These are phyloP conservation scores for Drosophila subquinaria DNA, from an alignment of 2,888 invertebrate species.

Conservation along the genomic window DNA sequence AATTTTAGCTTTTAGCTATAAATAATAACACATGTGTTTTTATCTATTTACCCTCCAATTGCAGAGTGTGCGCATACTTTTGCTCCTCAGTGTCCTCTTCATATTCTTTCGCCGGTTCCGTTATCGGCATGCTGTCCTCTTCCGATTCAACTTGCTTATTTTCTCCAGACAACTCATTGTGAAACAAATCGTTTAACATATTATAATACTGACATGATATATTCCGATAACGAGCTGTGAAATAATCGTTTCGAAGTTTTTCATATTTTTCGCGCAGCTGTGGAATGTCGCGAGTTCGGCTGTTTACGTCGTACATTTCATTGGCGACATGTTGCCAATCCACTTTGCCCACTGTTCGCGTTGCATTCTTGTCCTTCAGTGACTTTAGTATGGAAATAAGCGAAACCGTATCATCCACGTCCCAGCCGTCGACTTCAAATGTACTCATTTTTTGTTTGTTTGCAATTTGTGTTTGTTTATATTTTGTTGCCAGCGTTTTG, in stretches of 20 bases:
- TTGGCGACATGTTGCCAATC: slow-evolving; percentile 44
- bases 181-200: slow-evolving; percentile 31
- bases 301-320: slow-evolving; percentile 29
- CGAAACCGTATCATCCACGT: slow-evolving; percentile 34
- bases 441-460: not conserved
- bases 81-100: slow-evolving; percentile 25
- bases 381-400: slow-evolving; percentile 38
- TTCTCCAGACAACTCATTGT: slow-evolving; percentile 12
- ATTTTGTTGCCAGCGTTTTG: not conserved
- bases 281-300: slow-evolving; percentile 5
- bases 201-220: slow-evolving; percentile 40
- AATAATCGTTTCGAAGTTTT: slow-evolving; percentile 37
- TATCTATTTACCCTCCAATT: slow-evolving; percentile 33
- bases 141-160: slow-evolving; percentile 2
- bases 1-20: not conserved
- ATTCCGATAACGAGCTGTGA: slow-evolving; percentile 29
- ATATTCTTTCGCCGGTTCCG: not conserved
- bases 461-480: not conserved
- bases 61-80: slow-evolving; percentile 47
- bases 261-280: slow-evolving; percentile 39
- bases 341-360: slow-evolving; percentile 2
- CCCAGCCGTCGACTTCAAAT: slow-evolving; percentile 32
- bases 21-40: not conserved
- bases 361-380: slow-evolving; percentile 2
- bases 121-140: not conserved